Evolutionary conservation across 2,888 invertebrate species (phyloP).

Genomic region (Monochamus alternatus): DNA sequence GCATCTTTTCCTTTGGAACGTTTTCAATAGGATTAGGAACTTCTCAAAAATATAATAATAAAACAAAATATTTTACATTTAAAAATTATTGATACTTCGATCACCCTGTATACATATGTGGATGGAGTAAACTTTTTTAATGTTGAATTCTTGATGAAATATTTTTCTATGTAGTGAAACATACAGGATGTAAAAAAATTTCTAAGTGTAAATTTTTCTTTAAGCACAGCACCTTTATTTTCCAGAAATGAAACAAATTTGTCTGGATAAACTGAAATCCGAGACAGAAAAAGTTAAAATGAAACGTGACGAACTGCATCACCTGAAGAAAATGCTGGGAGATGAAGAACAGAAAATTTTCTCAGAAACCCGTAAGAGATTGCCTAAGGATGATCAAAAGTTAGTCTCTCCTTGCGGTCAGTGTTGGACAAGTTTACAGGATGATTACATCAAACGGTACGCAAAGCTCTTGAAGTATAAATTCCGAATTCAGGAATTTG

Average conservation of each 20-base stretch:
- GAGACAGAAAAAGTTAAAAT: slow-evolving; percentile 56
- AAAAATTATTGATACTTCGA: no score
- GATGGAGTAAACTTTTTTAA: no score
- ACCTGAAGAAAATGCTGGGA: slow-evolving; percentile 8
- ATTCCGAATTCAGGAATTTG: slow-evolving; percentile 55
- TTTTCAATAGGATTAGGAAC: no score
- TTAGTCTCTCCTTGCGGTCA: slow-evolving; percentile 8
- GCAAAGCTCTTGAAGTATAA: slow-evolving; percentile 62
- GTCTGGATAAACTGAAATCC: slow-evolving; percentile 58
- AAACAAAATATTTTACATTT: no score
- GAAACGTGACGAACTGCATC: slow-evolving; percentile 58
- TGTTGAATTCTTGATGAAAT: no score
- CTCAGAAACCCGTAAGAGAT: background rate
- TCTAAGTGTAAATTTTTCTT: no score
- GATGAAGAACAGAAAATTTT: slow-evolving; percentile 10
- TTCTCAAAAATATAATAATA: no score
- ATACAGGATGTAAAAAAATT: no score
- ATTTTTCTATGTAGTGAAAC: no score
- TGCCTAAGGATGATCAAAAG: slow-evolving; percentile 35
- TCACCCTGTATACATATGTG: no score
- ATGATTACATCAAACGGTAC: slow-evolving; percentile 59
- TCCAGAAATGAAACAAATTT: slow-evolving; percentile 61
- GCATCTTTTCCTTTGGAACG: no score
- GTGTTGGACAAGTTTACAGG: slow-evolving; percentile 54
- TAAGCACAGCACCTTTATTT: no score